Percentiles rank a stretch among this genome's conserved stretches.
Conservation (phyloP, 2,888 invertebrate species). For the Leucophora obtusa region DNA sequence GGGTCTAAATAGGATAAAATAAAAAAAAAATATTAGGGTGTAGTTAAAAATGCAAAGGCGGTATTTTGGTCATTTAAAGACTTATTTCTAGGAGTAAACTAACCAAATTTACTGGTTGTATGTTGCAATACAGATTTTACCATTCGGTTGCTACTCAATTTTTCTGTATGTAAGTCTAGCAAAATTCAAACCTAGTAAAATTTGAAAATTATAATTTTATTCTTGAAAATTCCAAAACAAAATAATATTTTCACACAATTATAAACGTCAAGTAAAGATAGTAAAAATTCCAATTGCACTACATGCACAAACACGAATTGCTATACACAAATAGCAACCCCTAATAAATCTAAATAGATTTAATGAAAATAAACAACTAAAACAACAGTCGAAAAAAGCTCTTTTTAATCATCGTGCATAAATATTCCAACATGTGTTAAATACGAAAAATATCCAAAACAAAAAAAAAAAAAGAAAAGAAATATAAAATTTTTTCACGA, state of each 20-base stretch:
- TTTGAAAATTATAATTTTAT: background rate
- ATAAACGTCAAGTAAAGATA: conserved; percentile 48
- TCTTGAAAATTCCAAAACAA: background rate
- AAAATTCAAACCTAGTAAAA: too few species aligned
- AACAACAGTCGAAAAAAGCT: background rate
- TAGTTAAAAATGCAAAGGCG: too few species aligned
- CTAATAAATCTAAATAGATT: conserved; percentile 41
- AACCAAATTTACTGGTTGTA: too few species aligned
- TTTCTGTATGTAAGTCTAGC: too few species aligned
- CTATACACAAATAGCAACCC: background rate
- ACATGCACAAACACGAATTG: background rate
- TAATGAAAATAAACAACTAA: conserved; percentile 29
- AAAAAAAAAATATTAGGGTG: too few species aligned
- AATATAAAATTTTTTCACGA: conserved; percentile 2
- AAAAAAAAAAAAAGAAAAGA: conserved; percentile 6
- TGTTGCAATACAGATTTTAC: too few species aligned
- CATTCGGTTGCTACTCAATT: too few species aligned
- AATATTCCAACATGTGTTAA: conserved; percentile 34
- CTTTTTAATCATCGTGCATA: conserved; percentile 18
- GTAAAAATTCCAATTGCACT: conserved; percentile 36
- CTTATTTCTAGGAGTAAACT: too few species aligned
- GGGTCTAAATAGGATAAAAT: too few species aligned
- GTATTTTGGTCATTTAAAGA: too few species aligned
- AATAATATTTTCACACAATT: background rate
- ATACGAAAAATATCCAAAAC: background rate